Base-by-base conservation (phyloP, 2,797 vertebrate species). In the Lycodopsis pacificus region DNA sequence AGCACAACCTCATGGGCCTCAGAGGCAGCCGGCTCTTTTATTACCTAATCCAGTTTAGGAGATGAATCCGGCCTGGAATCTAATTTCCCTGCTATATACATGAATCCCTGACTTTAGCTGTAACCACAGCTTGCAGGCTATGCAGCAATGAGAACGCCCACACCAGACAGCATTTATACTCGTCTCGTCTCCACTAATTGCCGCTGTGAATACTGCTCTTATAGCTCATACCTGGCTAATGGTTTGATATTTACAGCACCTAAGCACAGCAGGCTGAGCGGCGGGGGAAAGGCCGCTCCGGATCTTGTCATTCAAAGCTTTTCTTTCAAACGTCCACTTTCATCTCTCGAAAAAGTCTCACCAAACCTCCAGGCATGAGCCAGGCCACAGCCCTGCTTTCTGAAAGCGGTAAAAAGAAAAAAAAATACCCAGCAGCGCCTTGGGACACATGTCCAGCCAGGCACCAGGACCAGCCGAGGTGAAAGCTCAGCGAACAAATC, bases 1-100 rank as follows among this genome's bases (percentile, higher is more conserved):
- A 93, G 92, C 93, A 85, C 77, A 81, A 82, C 80, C 81, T 70
- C 69, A 63, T 3, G 44, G 73, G 71, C 81, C 77, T 85, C 77
- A 69, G 68, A 87, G 83, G 84, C 83, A 65, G 80, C 77, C 76
- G 72, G 73, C 78, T 85, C 86, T 90, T 93, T 94, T 91, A 94
- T 93, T 91, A 92, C 85, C 91, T 94, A 94, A 94, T 95, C 92
- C 91, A 92, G 93, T 94, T 95, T 94, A 91, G 91, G 83, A 92
- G 89, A 94, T 93, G 90, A 94, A 93, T 92, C 89, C 73, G 63
- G 71, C 80, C 83, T 17, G 20, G 94, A 94, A 95, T 94, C 91
- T 93, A 92, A 95, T 95, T 88, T 90, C 89, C 81, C 81, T 51
- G 78, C 82, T 73, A 72, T 83, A 89, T 86, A 93, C 92, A 94